Evolutionary conservation across 2,113 vertebrate genomes (phyloP), one percentile per base, ranked within the genome.

Genomic region (Cathartes aura): DNA sequence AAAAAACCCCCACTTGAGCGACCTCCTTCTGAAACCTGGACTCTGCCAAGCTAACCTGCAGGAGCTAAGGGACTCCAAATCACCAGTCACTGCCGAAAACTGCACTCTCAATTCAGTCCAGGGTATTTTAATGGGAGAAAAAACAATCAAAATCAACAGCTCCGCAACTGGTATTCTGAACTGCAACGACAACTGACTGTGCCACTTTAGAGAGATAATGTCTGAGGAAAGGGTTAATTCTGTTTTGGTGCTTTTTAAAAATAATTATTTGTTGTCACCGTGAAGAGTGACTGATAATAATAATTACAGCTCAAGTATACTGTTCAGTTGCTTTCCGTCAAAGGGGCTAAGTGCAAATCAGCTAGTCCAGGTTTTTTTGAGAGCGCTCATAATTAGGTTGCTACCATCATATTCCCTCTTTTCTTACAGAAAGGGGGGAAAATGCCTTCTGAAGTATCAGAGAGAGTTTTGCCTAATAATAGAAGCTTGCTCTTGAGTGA

Each of bases 211-310:
- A 52, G 16, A 82, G 19, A 50, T 20, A 30, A 26, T 38, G 50
- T 20, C 16, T 36, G 16, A 66, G 26, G 88, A 90, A 98, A 93
- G 86, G 63, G 80, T 95, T 97, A 88, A 78, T 91, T 92, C 66
- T 97, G 87, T 90, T 97, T 97, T 89, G 81, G 32, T 86, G 79
- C 78, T 76, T 91, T 93, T 94, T 32, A 20, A 85, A 90, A 93
- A 89, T 93, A 94, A 87, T 89, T 82, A 70, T 93, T 96, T 95
- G 66, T 91, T 93, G 86, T 95, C 76, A 52, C 12, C 2, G 1
- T 86, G 79, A 79, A 93, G 71, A 78, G 16, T 45, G 92, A 87
- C 45, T 68, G 96, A 96, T 89, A 85, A 82, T 12, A 66, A 88
- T 95, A 93, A 97, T 97, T 95, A 94, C 53, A 86, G 78, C 79